Base-by-base conservation (phyloP, 2,113 vertebrate genomes). In the Nyctereutes procyonoides region DNA sequence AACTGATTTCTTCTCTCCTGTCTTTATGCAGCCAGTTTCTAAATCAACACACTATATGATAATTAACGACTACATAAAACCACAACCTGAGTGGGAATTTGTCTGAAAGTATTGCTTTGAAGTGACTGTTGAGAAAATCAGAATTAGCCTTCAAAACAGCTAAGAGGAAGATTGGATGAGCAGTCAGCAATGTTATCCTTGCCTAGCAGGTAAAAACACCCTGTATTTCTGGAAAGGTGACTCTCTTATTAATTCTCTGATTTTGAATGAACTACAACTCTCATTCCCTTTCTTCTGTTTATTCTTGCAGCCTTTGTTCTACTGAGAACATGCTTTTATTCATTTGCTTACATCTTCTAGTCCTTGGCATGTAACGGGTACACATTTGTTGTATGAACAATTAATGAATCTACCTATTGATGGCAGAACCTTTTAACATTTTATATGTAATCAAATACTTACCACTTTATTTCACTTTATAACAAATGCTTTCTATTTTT, bases 1-100 rank as follows among this genome's bases (percentile, higher is more conserved):
- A 96, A 63, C 20, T 35, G 90, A 26, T 56, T 71, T 91, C 88
- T 98, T 88, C 97, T 89, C 30, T 93, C 43, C 35, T 30, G 15
- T 48, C 35, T 93, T 84, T 65, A 10, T 56, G 32, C 20, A 88
- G 38, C 6, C 20, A 43, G 19, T 71, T 93, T 38, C 62, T 43
- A 73, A 71, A 77, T 88, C 28, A 88, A 9, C 60, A 16, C 55
- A 53, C 38, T 76, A 19, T 32, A n/a, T 97, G 71, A 53, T 74
- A 73, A 95, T 73, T 63, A 93, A 85, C 22, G 55, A 43, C 38
- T 62, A n/a, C 55, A 63, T 56, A 67, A 92, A 92, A 62, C 32
- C 38, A 48, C 22, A 73, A 30, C 22, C 17, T 24, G 19, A 28
- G 17, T 73, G 74, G 60, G 15, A 80, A 73, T 67, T 62, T 93